Evolutionary conservation across 2,888 invertebrate species (phyloP).

Genomic region (Lobophora halterata): DNA sequence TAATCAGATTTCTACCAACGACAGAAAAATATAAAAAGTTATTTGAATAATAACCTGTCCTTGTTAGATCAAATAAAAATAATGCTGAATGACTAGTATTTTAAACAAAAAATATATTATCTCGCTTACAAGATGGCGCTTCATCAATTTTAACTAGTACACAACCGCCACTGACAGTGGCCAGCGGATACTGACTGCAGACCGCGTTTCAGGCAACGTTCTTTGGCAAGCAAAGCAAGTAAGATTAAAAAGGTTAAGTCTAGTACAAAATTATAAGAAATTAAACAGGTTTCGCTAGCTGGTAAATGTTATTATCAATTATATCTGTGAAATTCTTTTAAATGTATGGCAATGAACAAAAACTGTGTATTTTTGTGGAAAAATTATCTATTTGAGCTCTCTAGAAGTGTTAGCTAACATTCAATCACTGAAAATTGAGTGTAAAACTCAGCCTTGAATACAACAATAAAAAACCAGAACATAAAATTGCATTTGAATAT

Average conservation of each 20-base stretch:
- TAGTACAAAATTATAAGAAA: constrained; percentile 14
- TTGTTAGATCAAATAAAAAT: background rate
- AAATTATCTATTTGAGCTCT: background rate
- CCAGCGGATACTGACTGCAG: constrained; percentile 12
- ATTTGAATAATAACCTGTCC: constrained; percentile 5
- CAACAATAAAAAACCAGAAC: no score
- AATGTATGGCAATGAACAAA: constrained; percentile 11
- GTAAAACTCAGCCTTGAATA: no score
- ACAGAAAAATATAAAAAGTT: no score
- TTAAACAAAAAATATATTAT: background rate
- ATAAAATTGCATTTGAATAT: no score
- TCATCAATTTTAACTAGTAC: background rate
- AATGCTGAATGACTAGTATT: background rate
- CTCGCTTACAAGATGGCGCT: constrained; percentile 13
- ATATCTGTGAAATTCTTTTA: constrained; percentile 3
- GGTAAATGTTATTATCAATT: constrained; percentile 12
- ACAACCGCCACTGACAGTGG: constrained; percentile 6
- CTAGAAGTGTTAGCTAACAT: no score
- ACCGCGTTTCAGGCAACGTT: constrained; percentile 10
- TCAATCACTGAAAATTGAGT: no score
- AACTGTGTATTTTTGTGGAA: background rate
- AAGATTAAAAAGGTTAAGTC: constrained; percentile 13
- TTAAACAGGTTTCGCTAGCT: constrained; percentile 18
- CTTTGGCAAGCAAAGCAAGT: background rate
- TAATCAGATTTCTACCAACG: no score